Evolutionary conservation across 2,113 vertebrate genomes (phyloP).

Genomic region (Steatornis caripensis): DNA sequence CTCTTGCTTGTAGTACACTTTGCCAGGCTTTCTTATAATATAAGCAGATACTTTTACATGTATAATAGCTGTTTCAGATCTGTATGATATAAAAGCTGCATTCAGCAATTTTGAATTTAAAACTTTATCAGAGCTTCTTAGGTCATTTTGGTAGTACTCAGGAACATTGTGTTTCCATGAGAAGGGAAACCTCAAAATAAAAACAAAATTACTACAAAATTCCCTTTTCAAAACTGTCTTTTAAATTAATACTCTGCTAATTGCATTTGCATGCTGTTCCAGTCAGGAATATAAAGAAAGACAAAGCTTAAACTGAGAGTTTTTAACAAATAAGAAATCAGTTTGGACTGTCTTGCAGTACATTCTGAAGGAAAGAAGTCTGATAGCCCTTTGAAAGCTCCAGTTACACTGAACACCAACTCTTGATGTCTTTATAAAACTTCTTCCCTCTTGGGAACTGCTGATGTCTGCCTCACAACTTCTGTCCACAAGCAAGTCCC

Average conservation of each 20-base stretch:
- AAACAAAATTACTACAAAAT: neutral
- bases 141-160: neutral
- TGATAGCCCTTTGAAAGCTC: neutral
- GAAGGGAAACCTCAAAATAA: neutral
- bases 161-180: neutral
- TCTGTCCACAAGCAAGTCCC: neutral
- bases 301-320: neutral
- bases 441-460: neutral
- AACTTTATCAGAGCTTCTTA: neutral
- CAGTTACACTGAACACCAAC: neutral
- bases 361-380: neutral
- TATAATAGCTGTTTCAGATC: neutral
- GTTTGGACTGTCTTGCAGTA: neutral
- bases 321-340: neutral
- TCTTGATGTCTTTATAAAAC: neutral
- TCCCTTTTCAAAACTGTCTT: neutral
- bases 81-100: neutral
- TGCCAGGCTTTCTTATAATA: neutral
- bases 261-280: neutral
- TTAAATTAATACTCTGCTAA: neutral
- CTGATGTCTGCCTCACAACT: fast-evolving
- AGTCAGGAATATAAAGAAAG: neutral
- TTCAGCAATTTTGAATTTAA: neutral
- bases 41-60: neutral
- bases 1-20: neutral